Evolutionary conservation across 2,888 invertebrate species (phyloP).

Genomic region (Drosophila monieri): DNA sequence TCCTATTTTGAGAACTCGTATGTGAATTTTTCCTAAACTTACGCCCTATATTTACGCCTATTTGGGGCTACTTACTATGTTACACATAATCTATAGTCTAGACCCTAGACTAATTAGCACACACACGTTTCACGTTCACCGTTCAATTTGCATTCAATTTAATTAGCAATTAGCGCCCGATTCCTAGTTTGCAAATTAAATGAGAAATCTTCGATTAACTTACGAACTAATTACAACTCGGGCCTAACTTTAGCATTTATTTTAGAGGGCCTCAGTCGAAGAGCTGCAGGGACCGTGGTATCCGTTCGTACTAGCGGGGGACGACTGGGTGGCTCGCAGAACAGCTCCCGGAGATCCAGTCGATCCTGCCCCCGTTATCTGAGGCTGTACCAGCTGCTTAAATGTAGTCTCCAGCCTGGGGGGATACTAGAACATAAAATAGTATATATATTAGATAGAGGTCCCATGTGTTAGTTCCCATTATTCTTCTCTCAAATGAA

Average conservation of each 20-base stretch:
- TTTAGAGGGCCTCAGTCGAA: slow-evolving; percentile 85
- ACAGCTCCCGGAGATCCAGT: slow-evolving; percentile 24
- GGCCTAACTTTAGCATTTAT: slow-evolving; percentile 1
- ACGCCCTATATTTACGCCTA: slow-evolving; percentile 5
- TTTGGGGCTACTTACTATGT: slow-evolving; percentile 64
- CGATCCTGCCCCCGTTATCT: slow-evolving; percentile 25
- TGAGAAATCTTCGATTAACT: slow-evolving; percentile 24
- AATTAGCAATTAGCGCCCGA: slow-evolving; percentile 49
- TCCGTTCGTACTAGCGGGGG: slow-evolving; percentile 80
- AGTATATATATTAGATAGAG: neutral
- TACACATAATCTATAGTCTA: slow-evolving; percentile 63
- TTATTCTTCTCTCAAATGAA: neutral
- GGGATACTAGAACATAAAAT: slow-evolving; percentile 63
- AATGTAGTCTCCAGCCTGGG: slow-evolving; percentile 63
- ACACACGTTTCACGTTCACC: slow-evolving; percentile 71
- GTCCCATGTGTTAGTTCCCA: too few relatives aligned
- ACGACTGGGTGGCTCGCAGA: slow-evolving; percentile 48
- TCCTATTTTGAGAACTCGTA: slow-evolving; percentile 30
- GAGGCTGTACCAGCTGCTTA: slow-evolving; percentile 70
- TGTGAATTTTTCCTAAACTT: slow-evolving; percentile 16
- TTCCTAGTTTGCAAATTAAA: slow-evolving; percentile 26
- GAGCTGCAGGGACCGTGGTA: slow-evolving; percentile 85
- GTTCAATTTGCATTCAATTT: slow-evolving; percentile 47
- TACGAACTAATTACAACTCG: slow-evolving; percentile 22
- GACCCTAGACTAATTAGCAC: slow-evolving; percentile 61